These are phyloP conservation scores for Epizoanthus ramosus DNA, from an alignment of 92 coral and sea anemone species.

Conservation along the genomic window DNA sequence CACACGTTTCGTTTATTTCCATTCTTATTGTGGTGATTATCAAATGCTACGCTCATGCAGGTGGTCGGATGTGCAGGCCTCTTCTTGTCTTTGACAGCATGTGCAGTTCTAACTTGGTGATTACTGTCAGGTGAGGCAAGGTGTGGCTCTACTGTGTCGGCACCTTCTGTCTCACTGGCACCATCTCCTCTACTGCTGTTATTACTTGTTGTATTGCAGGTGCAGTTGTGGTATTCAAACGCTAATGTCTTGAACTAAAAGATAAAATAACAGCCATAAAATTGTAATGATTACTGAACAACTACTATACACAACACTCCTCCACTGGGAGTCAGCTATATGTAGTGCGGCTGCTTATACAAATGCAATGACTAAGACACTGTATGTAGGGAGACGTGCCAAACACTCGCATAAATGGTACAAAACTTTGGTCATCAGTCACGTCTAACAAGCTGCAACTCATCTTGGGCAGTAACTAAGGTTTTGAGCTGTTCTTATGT, in stretches of 20 bases:
- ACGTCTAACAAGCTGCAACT: too few relatives aligned
- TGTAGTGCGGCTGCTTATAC: too few relatives aligned
- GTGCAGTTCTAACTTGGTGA: background rate
- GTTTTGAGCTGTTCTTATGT: too few relatives aligned
- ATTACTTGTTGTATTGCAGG: conserved; percentile 46
- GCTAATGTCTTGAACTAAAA: conserved; percentile 73
- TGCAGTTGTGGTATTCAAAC: conserved; percentile 73
- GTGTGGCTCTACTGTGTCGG: background rate
- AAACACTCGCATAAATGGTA: too few relatives aligned
- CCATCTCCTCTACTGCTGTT: background rate
- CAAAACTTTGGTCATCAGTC: too few relatives aligned
- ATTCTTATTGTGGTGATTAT: background rate
- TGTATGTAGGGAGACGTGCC: too few relatives aligned
- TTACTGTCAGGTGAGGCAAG: conserved; percentile 18
- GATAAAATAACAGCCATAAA: background rate
- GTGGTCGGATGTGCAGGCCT: conserved; percentile 4
- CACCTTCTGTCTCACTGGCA: background rate
- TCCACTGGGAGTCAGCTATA: too few relatives aligned
- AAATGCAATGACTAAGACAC: too few relatives aligned
- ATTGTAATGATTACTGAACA: too few relatives aligned
- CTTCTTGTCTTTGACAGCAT: background rate
- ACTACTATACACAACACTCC: too few relatives aligned
- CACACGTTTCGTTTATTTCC: conserved; percentile 58
- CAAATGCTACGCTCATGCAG: conserved; percentile 47
- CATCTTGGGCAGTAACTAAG: too few relatives aligned